A percentile compares a stretch with the other conserved stretches of the same genome.
Conservation (phyloP, 1,140 invertebrate species). For the Adoxophyes honmai region DNA sequence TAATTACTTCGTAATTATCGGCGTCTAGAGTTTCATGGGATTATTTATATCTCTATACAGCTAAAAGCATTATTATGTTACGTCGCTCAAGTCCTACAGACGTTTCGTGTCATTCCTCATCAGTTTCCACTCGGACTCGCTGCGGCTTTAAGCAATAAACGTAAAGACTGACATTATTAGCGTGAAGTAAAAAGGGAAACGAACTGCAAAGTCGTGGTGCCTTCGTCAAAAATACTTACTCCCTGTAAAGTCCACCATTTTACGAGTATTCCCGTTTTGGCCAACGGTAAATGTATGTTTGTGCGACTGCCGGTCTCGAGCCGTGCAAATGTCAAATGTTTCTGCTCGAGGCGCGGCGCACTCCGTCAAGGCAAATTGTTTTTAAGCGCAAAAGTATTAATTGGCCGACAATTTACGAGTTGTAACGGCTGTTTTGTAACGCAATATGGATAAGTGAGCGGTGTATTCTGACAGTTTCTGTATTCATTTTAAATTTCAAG, state of each 20-base stretch:
- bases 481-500: too few species aligned
- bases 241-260: neutral
- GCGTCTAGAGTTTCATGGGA: too few species aligned
- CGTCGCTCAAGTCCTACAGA: neutral
- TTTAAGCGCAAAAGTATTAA: conserved; percentile 41
- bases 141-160: neutral
- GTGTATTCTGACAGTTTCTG: neutral
- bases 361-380: conserved; percentile 33
- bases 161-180: conserved; percentile 1
- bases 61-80: conserved; percentile 13
- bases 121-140: neutral
- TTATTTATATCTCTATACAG: neutral
- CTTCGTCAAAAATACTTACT: neutral
- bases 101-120: neutral
- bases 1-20: too few species aligned
- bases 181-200: neutral
- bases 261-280: neutral
- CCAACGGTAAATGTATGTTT: neutral
- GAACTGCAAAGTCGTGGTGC: too few species aligned
- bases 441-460: conserved; percentile 31
- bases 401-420: conserved; percentile 32
- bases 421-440: conserved; percentile 25
- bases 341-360: conserved; percentile 17
- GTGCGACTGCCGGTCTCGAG: neutral
- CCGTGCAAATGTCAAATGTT: conserved; percentile 24